Base-by-base conservation (phyloP, 2,113 vertebrate species). In the Gnathonemus echidnorhynchus region DNA sequence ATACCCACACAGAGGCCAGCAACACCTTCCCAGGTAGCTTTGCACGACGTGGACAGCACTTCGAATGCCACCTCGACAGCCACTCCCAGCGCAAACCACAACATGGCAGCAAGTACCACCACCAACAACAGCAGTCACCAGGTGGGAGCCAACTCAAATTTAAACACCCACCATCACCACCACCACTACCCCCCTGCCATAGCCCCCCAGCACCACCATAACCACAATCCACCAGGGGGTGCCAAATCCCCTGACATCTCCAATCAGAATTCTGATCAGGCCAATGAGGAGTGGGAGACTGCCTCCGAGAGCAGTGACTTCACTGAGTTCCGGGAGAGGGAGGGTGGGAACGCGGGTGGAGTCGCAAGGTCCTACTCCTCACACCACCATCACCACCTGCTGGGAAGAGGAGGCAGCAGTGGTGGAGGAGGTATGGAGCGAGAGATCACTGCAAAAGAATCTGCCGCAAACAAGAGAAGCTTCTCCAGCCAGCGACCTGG, bases 241-340 rank as follows among this genome's bases (percentile, higher is more conserved):
- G 97, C 97, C 45, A 98, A 98, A 91, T 98, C 97, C 89, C 98
- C 98, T 0, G 98, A 98, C 87, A 95, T 97, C 90, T 97, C 97
- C 53, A 98, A 98, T 92, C 97, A 98, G 94, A 98, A 98, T 95
- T 98, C 98, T 0, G 98, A 98, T 93, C 98, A 98, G 94, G 98
- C 98, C 86, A 98, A 98, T 0, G 97, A 98, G 93, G 98, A 98
- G 90, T 98, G 98, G 98, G 98, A 98, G 93, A 98, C 98, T 0
- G 98, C 98, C 0, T 98, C 97, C 0, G 98, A 98, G 94, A 98
- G 98, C 94, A 98, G 98, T 3, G 98, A 98, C 95, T 98, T 98
- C 93, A 96, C 97, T 0, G 98, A 98, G 93, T 97, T 97, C 92
- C 94, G 97, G 83, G 97, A 97, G 46, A 49, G 97, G 92, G 95